phyloP scores from a whole-genome alignment of 2,113 vertebrate genomes.

The Pluvialis apricaria region DNA sequence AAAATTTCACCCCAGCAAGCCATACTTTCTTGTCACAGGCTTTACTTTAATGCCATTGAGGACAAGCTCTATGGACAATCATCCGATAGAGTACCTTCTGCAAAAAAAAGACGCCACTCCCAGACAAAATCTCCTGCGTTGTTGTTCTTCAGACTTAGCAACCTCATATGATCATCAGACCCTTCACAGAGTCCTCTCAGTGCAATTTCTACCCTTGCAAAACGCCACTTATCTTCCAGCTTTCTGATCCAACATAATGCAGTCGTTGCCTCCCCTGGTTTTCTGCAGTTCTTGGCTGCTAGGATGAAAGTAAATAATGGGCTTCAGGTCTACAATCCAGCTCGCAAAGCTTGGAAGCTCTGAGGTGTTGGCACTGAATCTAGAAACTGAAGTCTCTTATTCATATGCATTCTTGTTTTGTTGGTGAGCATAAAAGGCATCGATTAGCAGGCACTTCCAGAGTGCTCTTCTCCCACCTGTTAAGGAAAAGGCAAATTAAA shows the following conservation, averaged over 20 bases:
- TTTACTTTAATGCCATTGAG: neutral
- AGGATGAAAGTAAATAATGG: neutral
- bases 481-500: slow-evolving; percentile 54
- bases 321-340: neutral
- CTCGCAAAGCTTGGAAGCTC: neutral
- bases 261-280: neutral
- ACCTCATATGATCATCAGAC: neutral
- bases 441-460: slow-evolving; percentile 19
- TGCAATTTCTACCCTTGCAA: neutral
- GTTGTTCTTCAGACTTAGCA: neutral
- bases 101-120: neutral
- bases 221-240: neutral
- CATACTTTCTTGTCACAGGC: neutral
- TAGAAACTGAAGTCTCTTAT: neutral
- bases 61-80: neutral
- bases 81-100: neutral
- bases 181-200: neutral
- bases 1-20: neutral
- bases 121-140: neutral
- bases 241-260: neutral
- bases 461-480: slow-evolving; percentile 24
- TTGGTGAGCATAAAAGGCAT: neutral
- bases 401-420: neutral
- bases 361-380: neutral
- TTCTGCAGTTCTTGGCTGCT: neutral